Evolutionary conservation across 2,797 vertebrate species (phyloP), one percentile per base, ranked within the genome.

Genomic region (Arnoldichthys spilopterus): DNA sequence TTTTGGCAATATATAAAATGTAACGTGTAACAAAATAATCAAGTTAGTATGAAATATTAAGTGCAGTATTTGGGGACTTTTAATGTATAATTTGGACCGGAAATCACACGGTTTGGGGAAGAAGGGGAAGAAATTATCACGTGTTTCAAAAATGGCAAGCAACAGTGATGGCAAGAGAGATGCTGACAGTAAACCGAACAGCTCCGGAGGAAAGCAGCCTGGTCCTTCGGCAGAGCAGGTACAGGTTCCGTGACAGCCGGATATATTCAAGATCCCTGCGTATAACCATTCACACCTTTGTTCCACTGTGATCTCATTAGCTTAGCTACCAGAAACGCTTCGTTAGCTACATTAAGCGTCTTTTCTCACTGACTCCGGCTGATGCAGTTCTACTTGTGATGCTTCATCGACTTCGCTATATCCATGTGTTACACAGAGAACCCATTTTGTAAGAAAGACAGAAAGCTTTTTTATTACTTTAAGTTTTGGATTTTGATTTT

Each of bases 151-250:
- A 53, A 84, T 84, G 77, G 79, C 83, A 64, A 28, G 43, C 73
- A 26, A 56, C 76, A 79, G 73, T 59, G 71, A 76, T 40, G 78
- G 64, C 13, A 59, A 4, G 26, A 63, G 58, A 62, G 61, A 76
- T 49, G 67, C 5, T 9, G 63, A 49, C 28, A 76, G 59, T 32
- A 63, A 64, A 53, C 72, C 56, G 24, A 30, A 13, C 54, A 77
- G 51, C 51, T 47, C 45, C 20, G 75, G 79, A 32, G 80, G 61
- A 15, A 79, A 82, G 30, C 79, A 84, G 37, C 40, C 76, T 49
- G 56, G 59, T 8, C 62, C 74, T n/a, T 69, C 83, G 15, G 83
- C 83, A n/a, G 83, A 84, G 58, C 83, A 82, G 83, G 83, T 82
- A 77, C n/a, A 40, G 40, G 2, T 4, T 67, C 40, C 13, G 1